Conservation (phyloP, 2,888 invertebrate species). For the Drosophila siamana region DNA sequence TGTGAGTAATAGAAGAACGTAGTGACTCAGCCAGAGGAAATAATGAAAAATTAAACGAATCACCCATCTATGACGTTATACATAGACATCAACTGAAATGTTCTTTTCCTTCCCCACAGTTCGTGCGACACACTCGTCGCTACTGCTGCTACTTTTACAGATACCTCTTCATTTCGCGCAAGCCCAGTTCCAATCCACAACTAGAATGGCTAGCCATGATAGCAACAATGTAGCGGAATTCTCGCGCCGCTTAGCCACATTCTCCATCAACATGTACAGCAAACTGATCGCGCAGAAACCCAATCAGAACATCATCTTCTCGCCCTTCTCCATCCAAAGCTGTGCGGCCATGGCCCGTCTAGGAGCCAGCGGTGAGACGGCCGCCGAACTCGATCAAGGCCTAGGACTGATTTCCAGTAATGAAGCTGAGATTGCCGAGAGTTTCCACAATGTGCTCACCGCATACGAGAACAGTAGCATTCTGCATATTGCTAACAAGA, state of each 20-base stretch:
- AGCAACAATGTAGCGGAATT: conserved; percentile 53
- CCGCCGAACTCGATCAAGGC: conserved; percentile 87
- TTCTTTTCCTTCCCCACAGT: conserved; percentile 37
- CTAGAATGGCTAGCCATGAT: conserved; percentile 52
- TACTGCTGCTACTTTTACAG: conserved; percentile 41
- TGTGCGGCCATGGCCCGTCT: conserved; percentile 90
- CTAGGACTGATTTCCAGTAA: conserved; percentile 86
- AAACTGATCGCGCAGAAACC: conserved; percentile 80
- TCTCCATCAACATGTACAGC: conserved; percentile 62
- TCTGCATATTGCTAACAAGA: conserved; percentile 90
- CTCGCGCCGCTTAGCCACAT: conserved; percentile 61
- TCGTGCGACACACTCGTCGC: conserved; percentile 46
- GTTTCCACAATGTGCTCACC: conserved; percentile 74
- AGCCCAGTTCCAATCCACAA: conserved; percentile 10
- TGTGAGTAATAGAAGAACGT: conserved; percentile 36
- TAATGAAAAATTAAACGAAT: conserved; percentile 66
- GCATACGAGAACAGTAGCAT: conserved; percentile 73
- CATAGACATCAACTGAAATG: not conserved
- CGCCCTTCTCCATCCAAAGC: conserved; percentile 91
- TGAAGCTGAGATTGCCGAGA: conserved; percentile 66
- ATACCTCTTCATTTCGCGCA: conserved; percentile 24
- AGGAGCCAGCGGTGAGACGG: conserved; percentile 89
- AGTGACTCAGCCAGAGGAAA: conserved; percentile 68
- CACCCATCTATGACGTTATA: conserved; percentile 12
- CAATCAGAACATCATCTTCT: conserved; percentile 89